Conservation (phyloP, 2,888 invertebrate genomes). For the Prosapia bicincta region DNA sequence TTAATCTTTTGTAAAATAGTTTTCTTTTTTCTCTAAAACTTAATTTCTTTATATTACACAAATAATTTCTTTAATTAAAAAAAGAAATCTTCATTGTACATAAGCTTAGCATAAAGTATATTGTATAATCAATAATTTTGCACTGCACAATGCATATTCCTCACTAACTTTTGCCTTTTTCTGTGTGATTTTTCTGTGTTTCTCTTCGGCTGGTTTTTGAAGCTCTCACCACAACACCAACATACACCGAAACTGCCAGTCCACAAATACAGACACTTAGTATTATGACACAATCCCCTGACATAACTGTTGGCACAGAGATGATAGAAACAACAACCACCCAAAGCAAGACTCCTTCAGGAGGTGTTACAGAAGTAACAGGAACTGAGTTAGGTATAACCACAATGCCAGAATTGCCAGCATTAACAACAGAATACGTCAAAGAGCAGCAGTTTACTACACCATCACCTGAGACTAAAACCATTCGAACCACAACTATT, state of each 20-base stretch:
- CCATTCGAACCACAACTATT: neutral
- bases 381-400: conserved; percentile 16
- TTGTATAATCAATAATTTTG: conserved; percentile 12
- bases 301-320: neutral
- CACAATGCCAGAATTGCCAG: conserved; percentile 25
- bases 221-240: conserved; percentile 25
- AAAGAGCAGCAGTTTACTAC: neutral
- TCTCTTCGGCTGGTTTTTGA: conserved; percentile 29
- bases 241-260: conserved; percentile 13
- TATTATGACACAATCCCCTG: neutral
- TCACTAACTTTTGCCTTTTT: conserved; percentile 30
- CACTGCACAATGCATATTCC: conserved; percentile 23
- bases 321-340: conserved; percentile 4
- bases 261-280: neutral
- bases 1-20: neutral
- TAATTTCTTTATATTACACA: neutral
- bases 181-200: conserved; percentile 32
- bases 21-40: neutral
- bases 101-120: conserved; percentile 3
- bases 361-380: neutral
- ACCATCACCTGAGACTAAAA: no score
- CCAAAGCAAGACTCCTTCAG: neutral
- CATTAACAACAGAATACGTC: conserved; percentile 21
- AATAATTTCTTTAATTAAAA: no score
- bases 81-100: conserved; percentile 13